Evolutionary conservation across 2,888 invertebrate genomes (phyloP), one percentile per base, ranked within the genome.

Genomic region (Xestia c-nigrum): DNA sequence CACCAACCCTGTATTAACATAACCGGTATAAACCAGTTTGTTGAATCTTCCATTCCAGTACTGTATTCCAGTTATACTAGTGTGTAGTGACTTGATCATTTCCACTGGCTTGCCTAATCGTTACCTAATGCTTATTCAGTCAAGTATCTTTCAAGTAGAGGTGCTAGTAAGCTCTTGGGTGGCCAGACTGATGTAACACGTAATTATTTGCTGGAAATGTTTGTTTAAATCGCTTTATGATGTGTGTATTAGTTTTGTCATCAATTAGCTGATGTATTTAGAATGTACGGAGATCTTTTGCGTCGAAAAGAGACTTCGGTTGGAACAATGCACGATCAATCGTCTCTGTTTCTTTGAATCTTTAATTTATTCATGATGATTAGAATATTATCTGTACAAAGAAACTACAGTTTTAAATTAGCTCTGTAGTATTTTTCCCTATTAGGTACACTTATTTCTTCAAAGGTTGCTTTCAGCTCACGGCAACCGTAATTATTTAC

Each of bases 21-120:
- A 91, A 92, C 92, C 88, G 81, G 91, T 90, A 75, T 47, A 86
- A 89, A 91, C 91, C 89, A 85, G 92, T 90, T 77, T n/a, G 74
- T 84, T 83, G 85, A 87, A 82, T 87, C 88, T 88, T 84, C 87
- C 78, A 84, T 75, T 78, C 81, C 71, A 76, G 84, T 81, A 80
- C 69, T 59, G 57, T 82, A 77, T 85, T 79, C 83, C 79, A 84
- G 80, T 78, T 78, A 66, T 72, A 79, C 71, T 68, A 78, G 75
- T 74, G 64, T 38, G 61, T 19, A 31, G 59, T 61, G 63, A 59
- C 50, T 64, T 50, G 72, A 61, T 66, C 78, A 61, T 63, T 68
- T 57, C 68, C 31, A 78, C 69, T 50, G 66, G 71, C 73, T 81
- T 85, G 81, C 78, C 67, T 72, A 76, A 81, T 73, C 38, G 40